Conservation (phyloP, 2,113 vertebrate species). For the Tenebrosternarchus preto region DNA sequence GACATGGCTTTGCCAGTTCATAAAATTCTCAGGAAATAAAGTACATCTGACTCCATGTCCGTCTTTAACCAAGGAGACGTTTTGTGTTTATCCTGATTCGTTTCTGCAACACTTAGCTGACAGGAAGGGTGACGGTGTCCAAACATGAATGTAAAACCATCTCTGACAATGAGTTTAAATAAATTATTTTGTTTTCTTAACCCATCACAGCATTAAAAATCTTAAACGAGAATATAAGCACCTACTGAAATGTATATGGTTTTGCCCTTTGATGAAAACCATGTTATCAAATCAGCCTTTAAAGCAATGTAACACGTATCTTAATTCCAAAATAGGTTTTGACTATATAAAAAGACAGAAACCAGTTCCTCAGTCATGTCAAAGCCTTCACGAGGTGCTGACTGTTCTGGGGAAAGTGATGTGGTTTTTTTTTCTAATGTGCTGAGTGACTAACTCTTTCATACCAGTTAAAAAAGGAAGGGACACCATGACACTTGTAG, state of each 20-base stretch:
- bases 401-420: slow-evolving; percentile 8
- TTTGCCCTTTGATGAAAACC: neutral
- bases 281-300: neutral
- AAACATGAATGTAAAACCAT: slow-evolving; percentile 1
- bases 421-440: slow-evolving; percentile 8
- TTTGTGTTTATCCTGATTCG: neutral
- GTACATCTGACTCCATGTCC: neutral
- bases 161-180: neutral
- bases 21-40: neutral
- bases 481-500: neutral
- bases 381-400: neutral
- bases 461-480: slow-evolving; percentile 9
- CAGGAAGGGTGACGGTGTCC: neutral
- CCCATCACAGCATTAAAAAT: neutral
- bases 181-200: neutral
- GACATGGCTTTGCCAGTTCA: slow-evolving; percentile 37
- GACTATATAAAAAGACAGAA: neutral
- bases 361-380: slow-evolving; percentile 9
- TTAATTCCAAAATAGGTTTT: neutral
- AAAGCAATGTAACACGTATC: neutral
- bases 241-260: neutral
- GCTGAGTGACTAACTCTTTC: neutral
- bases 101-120: neutral
- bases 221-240: neutral
- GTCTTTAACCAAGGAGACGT: neutral